Percentiles rank a stretch among this genome's conserved stretches.
Conservation (phyloP, 2,797 vertebrate genomes). For the Perodicticus potto region DNA sequence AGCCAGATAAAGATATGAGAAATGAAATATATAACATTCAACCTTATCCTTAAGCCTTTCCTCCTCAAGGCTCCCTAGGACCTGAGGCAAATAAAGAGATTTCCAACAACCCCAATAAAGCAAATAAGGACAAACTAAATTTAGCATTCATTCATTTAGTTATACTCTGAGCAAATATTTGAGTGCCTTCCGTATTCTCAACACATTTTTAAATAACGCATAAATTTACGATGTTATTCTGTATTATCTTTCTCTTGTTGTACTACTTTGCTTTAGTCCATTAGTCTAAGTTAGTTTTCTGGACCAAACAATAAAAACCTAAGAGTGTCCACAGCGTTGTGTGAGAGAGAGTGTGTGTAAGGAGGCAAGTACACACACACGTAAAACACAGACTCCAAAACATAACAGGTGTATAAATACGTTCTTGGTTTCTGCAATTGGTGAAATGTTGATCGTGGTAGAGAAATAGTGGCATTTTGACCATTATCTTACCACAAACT, state of each 20-base stretch:
- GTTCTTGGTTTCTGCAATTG: neutral
- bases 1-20: neutral
- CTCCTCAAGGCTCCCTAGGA: neutral
- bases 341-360: neutral
- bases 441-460: neutral
- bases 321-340: neutral
- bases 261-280: neutral
- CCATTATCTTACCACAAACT: neutral
- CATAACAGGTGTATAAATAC: neutral
- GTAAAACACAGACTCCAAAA: neutral
- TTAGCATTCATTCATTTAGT: neutral
- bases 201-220: neutral
- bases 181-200: neutral
- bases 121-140: neutral
- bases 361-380: neutral
- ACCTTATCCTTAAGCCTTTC: neutral
- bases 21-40: neutral
- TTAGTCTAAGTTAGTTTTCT: neutral
- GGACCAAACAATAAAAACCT: neutral
- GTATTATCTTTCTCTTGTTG: neutral
- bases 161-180: neutral
- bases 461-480: neutral
- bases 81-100: neutral
- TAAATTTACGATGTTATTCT: neutral
- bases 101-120: neutral